Evolutionary conservation across 92 coral and sea anemone genomes (phyloP), one percentile per base, ranked within the genome.

Genomic region (Porites divaricata): DNA sequence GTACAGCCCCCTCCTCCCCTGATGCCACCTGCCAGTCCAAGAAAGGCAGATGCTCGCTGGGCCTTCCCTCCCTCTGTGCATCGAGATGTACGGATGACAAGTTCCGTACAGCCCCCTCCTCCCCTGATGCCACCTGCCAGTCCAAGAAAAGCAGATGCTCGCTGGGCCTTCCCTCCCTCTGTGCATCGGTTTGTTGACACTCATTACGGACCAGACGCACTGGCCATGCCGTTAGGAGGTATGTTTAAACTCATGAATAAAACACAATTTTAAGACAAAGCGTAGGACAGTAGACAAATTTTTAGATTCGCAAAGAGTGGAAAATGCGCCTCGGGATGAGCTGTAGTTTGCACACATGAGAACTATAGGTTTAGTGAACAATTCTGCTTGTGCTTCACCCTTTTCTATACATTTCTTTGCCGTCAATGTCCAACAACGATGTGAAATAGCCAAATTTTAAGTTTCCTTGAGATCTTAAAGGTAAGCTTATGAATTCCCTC

Each of bases 161-260:
- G 98, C 23, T 96, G 99, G 99, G 91, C 86, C 11, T 89, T 96
- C 81, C 99, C 99, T 21, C 99, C 99, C 2, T 83, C 90, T 15
- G 95, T 96, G 21, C 99, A 95, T 82, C 95, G 99, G 58, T 88
- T 87, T 50, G 88, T 89, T n/a, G 96, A 92, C 57, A 67, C 88
- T 15, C 84, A 86, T 21, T 79, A 77, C 48, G 84, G 93, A 25
- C n/a, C 89, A 45, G 93, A 82, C 13, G 79, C 79, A 11, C 72
- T 63, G 13, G 13, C 79, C 13, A 1, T 82, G 72, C 25, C 86
- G 2, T 13, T 59, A 14, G 86, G 86, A 81, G 86, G 79, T 72
- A 84, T 24, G 4, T 8, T n/a, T 19, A 16, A n/a, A n/a, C 22
- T 21, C 9, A 21, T 35, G 45, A 35, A 35, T 35, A 5, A 35